Percentiles rank a stretch among this genome's conserved stretches.
Conservation (phyloP, 1,140 invertebrate genomes). For the Melanaphis sacchari region DNA sequence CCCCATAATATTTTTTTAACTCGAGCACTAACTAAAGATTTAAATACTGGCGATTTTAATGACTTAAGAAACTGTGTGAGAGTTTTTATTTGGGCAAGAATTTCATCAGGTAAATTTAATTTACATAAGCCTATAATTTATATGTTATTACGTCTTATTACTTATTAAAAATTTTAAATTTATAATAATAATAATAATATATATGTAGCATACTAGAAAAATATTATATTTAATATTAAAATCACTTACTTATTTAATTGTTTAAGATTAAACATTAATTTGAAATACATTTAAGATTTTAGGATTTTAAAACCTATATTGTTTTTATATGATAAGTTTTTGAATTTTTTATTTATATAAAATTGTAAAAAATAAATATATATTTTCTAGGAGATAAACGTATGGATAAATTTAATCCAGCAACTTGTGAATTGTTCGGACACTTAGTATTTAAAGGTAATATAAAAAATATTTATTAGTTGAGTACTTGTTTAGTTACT, state of each 20-base stretch:
- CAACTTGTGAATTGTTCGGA: slow-evolving; percentile 73
- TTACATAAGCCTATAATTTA: not conserved
- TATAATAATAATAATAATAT: no score
- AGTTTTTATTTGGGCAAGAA: slow-evolving; percentile 73
- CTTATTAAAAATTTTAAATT: no score
- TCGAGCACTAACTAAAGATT: slow-evolving; percentile 61
- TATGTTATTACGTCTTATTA: not conserved
- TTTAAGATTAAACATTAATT: not conserved
- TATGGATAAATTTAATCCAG: slow-evolving; percentile 68
- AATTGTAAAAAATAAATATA: not conserved
- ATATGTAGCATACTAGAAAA: not conserved
- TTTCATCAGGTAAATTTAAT: slow-evolving; percentile 61
- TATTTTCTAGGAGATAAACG: slow-evolving; percentile 66
- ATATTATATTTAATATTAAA: not conserved
- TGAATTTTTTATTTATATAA: not conserved
- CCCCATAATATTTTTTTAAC: slow-evolving; percentile 77
- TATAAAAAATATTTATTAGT: slow-evolving; percentile 48
- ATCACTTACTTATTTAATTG: not conserved
- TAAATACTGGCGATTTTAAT: not conserved
- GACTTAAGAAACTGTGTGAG: slow-evolving; percentile 66
- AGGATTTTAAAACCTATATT: not conserved
- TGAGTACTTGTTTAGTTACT: not conserved
- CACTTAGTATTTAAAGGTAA: slow-evolving; percentile 73
- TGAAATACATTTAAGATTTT: no score
- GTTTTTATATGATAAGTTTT: not conserved